Conservation (phyloP, 2,888 invertebrate genomes). For the Galeruca laticollis region DNA sequence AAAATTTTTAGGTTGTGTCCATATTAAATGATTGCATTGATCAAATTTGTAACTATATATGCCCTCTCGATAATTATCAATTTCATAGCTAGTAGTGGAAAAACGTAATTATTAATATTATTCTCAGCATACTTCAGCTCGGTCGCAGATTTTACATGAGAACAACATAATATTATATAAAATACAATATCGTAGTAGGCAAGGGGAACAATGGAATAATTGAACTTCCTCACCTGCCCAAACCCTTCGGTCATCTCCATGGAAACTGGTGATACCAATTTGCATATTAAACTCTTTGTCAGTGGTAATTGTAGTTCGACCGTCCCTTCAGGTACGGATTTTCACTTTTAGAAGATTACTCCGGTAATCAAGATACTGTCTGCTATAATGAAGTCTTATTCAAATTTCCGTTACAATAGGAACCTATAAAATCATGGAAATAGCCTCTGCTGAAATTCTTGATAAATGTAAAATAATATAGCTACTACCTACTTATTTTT, state of each 20-base stretch:
- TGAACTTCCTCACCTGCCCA: slow-evolving; percentile 61
- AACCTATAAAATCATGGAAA: no score
- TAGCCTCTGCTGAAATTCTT: no score
- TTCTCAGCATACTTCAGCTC: not conserved
- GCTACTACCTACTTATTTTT: no score
- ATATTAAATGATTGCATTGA: no score
- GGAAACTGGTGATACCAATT: slow-evolving; percentile 60
- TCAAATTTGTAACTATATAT: no score
- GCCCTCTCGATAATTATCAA: no score
- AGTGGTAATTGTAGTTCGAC: slow-evolving; percentile 59
- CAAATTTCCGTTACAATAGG: no score
- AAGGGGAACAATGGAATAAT: slow-evolving; percentile 64
- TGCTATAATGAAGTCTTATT: not conserved
- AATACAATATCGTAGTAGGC: slow-evolving; percentile 58
- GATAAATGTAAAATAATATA: no score
- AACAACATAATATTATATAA: slow-evolving; percentile 52
- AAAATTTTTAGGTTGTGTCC: no score
- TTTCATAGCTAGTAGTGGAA: no score
- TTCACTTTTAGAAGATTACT: slow-evolving; percentile 6
- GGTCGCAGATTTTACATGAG: slow-evolving; percentile 48
- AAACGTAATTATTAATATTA: no score
- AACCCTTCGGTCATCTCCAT: slow-evolving; percentile 57
- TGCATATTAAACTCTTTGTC: slow-evolving; percentile 62
- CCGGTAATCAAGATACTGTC: not conserved
- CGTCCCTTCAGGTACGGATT: slow-evolving; percentile 30